Percentiles rank a stretch among this genome's conserved stretches.
phyloP scores from a whole-genome alignment of 1,140 invertebrate species.

The Drosophila jambulina region DNA sequence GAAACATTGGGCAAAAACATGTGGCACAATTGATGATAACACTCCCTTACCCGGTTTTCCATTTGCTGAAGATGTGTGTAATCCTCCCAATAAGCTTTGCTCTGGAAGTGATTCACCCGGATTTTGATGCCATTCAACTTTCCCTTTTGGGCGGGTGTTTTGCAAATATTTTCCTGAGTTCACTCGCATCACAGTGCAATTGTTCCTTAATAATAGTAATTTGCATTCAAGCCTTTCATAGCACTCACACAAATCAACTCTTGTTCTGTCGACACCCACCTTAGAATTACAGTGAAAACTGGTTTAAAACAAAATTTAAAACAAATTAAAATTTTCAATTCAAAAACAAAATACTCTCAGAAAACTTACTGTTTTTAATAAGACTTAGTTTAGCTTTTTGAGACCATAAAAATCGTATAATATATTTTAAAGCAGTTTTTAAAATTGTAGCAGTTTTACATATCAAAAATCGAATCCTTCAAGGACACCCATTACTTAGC shows the following conservation, averaged over 20 bases:
- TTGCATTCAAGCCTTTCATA: slow-evolving; percentile 41
- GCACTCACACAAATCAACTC: slow-evolving; percentile 26
- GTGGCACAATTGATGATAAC: slow-evolving; percentile 34
- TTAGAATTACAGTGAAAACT: slow-evolving; percentile 10
- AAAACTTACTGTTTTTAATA: no score
- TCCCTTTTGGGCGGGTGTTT: slow-evolving; percentile 20
- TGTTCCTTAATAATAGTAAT: slow-evolving; percentile 54
- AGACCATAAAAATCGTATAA: no score
- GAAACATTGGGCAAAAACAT: slow-evolving; percentile 36
- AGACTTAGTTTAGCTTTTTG: no score
- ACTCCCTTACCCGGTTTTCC: slow-evolving; percentile 6
- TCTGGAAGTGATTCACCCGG: slow-evolving; percentile 18
- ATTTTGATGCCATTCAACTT: slow-evolving; percentile 23
- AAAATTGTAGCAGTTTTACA: neutral
- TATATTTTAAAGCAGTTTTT: neutral
- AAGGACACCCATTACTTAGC: no score
- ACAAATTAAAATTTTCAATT: no score
- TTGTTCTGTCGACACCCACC: slow-evolving; percentile 26
- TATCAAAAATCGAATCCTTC: neutral
- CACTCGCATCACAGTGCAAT: slow-evolving; percentile 31
- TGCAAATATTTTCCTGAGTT: slow-evolving; percentile 32
- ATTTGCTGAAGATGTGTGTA: slow-evolving; percentile 43
- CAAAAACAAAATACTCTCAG: no score
- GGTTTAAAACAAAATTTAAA: neutral
- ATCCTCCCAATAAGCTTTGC: slow-evolving; percentile 26